A percentile compares a stretch with the other conserved stretches of the same genome.
Evolutionary conservation across 2,888 invertebrate genomes (phyloP).

Genomic region (Venustoraphidia nigricollis): DNA sequence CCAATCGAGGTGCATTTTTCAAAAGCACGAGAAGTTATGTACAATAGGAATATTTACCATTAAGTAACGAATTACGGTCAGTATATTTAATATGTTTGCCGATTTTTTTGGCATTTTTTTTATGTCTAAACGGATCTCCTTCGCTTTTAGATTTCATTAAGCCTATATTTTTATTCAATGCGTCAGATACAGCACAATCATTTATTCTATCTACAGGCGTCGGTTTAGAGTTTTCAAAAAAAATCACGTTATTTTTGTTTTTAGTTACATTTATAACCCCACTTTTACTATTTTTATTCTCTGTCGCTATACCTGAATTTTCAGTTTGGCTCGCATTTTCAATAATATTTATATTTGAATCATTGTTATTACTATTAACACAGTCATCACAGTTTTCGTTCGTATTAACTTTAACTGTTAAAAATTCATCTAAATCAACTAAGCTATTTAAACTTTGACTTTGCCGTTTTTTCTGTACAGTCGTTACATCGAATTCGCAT

Average conservation of each 20-base stretch:
- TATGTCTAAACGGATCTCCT: conserved; percentile 26
- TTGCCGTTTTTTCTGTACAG: conserved; percentile 22
- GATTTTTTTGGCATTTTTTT: conserved; percentile 22
- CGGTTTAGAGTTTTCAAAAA: too few relatives aligned
- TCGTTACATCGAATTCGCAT: conserved; percentile 27
- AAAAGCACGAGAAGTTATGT: too few relatives aligned
- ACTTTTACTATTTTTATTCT: too few relatives aligned
- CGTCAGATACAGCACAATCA: too few relatives aligned
- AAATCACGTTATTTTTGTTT: too few relatives aligned
- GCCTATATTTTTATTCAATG: conserved; percentile 15
- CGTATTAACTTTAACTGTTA: neutral
- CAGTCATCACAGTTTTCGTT: neutral
- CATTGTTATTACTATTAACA: conserved; percentile 2
- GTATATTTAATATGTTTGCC: conserved; percentile 25
- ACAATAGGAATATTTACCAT: neutral
- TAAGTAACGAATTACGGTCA: conserved; percentile 12
- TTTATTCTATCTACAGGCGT: too few relatives aligned
- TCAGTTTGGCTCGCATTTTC: too few relatives aligned
- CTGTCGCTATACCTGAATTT: too few relatives aligned
- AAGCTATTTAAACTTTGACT: conserved; percentile 27
- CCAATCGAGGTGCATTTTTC: too few relatives aligned
- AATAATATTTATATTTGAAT: neutral
- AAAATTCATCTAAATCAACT: conserved; percentile 19
- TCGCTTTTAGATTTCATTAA: conserved; percentile 27
- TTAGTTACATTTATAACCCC: too few relatives aligned